Evolutionary conservation across 2,888 invertebrate genomes (phyloP).

Genomic region (Kryphioiulus occultus): DNA sequence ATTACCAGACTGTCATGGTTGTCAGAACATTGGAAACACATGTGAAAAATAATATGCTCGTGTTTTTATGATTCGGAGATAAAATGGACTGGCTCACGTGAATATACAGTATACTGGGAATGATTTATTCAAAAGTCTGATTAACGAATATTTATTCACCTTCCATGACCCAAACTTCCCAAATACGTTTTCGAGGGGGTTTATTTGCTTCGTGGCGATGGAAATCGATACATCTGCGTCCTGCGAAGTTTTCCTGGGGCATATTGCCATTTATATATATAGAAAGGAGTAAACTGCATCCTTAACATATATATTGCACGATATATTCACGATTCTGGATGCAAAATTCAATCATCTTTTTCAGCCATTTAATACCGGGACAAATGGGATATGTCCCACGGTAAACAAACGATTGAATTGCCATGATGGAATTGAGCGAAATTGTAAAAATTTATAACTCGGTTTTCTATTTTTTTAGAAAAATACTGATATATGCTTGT

Average conservation of each 20-base stretch:
- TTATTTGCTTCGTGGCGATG: neutral
- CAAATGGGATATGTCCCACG: neutral
- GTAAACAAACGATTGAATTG: too few relatives aligned
- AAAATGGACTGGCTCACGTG: neutral
- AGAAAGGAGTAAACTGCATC: neutral
- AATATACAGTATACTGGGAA: neutral
- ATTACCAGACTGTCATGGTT: neutral
- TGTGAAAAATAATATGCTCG: neutral
- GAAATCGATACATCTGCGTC: neutral
- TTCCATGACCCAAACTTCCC: neutral
- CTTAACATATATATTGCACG: neutral
- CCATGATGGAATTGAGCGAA: too few relatives aligned
- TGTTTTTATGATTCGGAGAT: neutral
- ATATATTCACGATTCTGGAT: neutral
- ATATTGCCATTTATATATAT: conserved; percentile 6
- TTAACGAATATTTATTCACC: neutral
- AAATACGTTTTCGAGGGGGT: neutral
- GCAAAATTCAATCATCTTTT: neutral
- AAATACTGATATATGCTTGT: too few relatives aligned
- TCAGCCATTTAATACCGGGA: neutral
- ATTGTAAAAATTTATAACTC: too few relatives aligned
- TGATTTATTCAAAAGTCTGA: neutral
- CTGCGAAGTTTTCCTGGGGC: neutral
- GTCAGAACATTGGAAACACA: neutral
- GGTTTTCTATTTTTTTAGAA: too few relatives aligned